Evolutionary conservation across 1,140 invertebrate species (phyloP), one percentile per base, ranked within the genome.

Genomic region (Bombyx mandarina): DNA sequence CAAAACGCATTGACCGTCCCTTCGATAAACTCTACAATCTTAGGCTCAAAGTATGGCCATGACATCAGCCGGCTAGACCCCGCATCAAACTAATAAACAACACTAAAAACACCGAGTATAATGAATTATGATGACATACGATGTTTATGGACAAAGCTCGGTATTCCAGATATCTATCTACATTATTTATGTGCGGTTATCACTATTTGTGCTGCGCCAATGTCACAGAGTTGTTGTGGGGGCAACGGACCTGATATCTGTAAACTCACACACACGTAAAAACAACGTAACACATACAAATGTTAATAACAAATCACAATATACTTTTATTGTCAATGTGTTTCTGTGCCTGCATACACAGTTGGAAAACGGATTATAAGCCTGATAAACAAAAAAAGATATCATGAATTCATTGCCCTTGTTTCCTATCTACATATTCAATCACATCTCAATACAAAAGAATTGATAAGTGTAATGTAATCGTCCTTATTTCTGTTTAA

Each of bases 221-320:
- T 86, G 83, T 86, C 83, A 85, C 80, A 70, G 82, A 80, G 78
- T 80, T 80, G 80, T 65, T 62, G 75, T 66, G 73, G 79, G 83
- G 82, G 79, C 83, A 85, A 83, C 77, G 83, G 71, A 79, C 83
- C 76, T 73, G 61, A 65, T 84, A 83, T 84, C 79, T 81, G 69
- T 67, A 57, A 69, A 8, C 35, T 64, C 52, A 58, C 54, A 71
- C 66, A 66, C 71, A 71, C 43, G 54, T 44, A 58, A 45, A 53
- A 53, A 55, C 44, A 52, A 53, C 57, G 54, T 57, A 52, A 67
- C 59, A 66, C 48, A 61, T 57, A 55, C 53, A 55, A 49, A 61
- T 57, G 61, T 54, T 54, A 12, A 53, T 5, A 53, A 43, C 8
- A n/a, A 42, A 52, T 52, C 10, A 35, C 26, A 22, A 42, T 43